Evolutionary conservation across 1,140 invertebrate genomes (phyloP), one percentile per base, ranked within the genome.

Genomic region (Cepaea nemoralis): DNA sequence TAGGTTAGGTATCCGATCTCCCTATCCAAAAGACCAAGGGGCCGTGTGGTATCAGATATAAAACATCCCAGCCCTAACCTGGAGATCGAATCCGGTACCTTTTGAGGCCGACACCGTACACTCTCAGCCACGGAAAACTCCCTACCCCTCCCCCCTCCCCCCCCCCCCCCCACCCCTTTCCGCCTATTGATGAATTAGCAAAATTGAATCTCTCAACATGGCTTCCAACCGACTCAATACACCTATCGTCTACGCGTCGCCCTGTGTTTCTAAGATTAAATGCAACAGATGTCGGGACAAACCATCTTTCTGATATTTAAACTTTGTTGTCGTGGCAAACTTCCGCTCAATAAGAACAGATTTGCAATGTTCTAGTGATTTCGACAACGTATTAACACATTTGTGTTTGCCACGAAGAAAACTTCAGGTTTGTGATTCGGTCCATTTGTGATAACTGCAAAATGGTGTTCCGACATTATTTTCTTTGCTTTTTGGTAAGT

Each of bases 311-410:
- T 55, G 27, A n/a, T n/a, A n/a, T n/a, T n/a, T n/a, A n/a, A n/a
- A n/a, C 6, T 63, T 31, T 63, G 2, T 12, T 63, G n/a, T 63
- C 59, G 59, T 63, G 59, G 59, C 59, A 31, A 63, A 10, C 33
- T 63, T 16, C 33, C 27, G 59, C 16, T 63, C 59, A 63, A 63
- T 63, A 63, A 63, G n/a, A 63, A 63, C 27, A 63, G n/a, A 63
- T 63, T 63, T 63, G 27, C n/a, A 63, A 31, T 63, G 59, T 63
- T 63, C 59, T 63, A 5, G 27, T 31, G 27, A n/a, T 6, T 63
- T 31, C 59, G 27, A 63, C 59, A 63, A 31, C 59, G 22, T 27
- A 63, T 5, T 6, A 10, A 63, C n/a, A 31, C 59, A 55, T 63
- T 63, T 63, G 6, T 31, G 6, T 16, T 63, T 27, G 59, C 59